Percentiles rank a stretch among this genome's conserved stretches.
Conservation (phyloP, 2,888 invertebrate species). For the Cosmia trapezina region DNA sequence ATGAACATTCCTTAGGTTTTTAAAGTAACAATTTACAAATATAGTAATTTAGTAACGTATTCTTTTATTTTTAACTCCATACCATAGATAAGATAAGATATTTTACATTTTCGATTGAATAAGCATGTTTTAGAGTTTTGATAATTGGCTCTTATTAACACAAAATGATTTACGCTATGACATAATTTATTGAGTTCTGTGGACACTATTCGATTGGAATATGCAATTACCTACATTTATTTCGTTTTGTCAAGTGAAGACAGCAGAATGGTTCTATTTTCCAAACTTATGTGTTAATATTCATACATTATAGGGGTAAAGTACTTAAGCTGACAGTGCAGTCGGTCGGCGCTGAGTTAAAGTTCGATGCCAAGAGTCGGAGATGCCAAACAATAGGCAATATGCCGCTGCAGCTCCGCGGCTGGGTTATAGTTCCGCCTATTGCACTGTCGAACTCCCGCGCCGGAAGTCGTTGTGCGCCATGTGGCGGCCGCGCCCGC, state of each 20-base stretch:
- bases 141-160: not conserved
- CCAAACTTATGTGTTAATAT: conserved; percentile 80
- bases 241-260: conserved; percentile 46
- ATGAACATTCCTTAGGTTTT: conserved; percentile 3
- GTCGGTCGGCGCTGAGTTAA: conserved; percentile 77
- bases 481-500: conserved; percentile 60
- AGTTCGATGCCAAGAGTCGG: conserved; percentile 87
- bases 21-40: not conserved
- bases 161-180: no score
- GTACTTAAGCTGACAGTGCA: conserved; percentile 86
- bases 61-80: not conserved
- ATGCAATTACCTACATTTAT: conserved; percentile 41
- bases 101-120: not conserved
- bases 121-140: not conserved
- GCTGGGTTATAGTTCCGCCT: conserved; percentile 81
- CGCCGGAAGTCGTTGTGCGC: conserved; percentile 82
- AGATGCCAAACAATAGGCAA: conserved; percentile 90
- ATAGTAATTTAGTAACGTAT: not conserved
- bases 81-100: not conserved
- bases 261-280: conserved; percentile 73
- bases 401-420: conserved; percentile 79
- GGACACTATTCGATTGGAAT: conserved; percentile 38
- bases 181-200: conserved; percentile 17
- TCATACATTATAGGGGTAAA: conserved; percentile 83
- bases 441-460: conserved; percentile 79